These are phyloP conservation scores for Anthoptus insignis DNA, from an alignment of 2,888 invertebrate genomes.

Conservation along the genomic window DNA sequence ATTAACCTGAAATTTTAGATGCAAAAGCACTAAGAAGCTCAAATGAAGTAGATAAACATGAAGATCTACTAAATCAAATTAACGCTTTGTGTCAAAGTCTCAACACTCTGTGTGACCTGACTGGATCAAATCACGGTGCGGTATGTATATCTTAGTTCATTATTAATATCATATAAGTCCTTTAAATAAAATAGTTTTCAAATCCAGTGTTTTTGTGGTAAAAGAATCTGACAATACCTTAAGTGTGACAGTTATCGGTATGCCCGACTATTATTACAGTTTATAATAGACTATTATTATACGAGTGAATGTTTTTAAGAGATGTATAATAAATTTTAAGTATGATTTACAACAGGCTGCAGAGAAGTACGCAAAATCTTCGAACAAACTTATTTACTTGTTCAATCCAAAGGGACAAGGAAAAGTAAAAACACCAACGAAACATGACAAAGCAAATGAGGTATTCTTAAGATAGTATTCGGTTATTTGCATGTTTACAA, in stretches of 20 bases:
- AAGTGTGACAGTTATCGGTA: too few relatives aligned
- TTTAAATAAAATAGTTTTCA: too few relatives aligned
- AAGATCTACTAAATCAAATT: conserved; percentile 95
- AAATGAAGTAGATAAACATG: conserved; percentile 91
- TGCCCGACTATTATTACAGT: too few relatives aligned
- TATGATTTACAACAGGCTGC: conserved; percentile 66
- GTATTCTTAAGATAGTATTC: conserved; percentile 42
- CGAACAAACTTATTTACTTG: conserved; percentile 66
- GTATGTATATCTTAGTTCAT: too few relatives aligned
- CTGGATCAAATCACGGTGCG: conserved; percentile 96
- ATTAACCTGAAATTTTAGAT: conserved; percentile 58
- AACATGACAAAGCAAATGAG: conserved; percentile 58
- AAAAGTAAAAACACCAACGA: conserved; percentile 46
- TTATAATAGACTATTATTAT: too few relatives aligned
- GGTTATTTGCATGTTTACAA: background rate
- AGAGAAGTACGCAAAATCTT: conserved; percentile 60
- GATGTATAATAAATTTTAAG: conserved; percentile 51
- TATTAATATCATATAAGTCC: too few relatives aligned
- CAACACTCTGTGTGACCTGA: conserved; percentile 95
- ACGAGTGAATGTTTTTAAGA: too few relatives aligned
- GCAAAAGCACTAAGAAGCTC: conserved; percentile 95
- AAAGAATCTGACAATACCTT: too few relatives aligned
- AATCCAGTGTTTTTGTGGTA: too few relatives aligned
- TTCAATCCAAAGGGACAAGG: conserved; percentile 49
- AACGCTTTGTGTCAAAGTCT: conserved; percentile 95